Base-by-base conservation (phyloP, 2,888 invertebrate genomes). In the Drosophila meridiana region DNA sequence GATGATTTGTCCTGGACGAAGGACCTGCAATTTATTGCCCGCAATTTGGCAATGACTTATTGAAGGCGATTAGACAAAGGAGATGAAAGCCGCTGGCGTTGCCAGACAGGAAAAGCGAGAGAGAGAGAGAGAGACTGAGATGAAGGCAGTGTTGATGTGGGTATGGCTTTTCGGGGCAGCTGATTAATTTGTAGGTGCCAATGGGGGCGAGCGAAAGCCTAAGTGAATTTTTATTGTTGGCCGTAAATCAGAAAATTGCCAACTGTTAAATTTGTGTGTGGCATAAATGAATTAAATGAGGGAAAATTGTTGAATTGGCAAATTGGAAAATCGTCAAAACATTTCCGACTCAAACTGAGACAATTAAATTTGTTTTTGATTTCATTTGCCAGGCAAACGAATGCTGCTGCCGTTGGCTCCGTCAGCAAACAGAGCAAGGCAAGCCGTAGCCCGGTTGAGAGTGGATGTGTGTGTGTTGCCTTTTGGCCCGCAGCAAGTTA, bases 121-220 rank as follows among this genome's bases (percentile, higher is more conserved):
- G 47, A 0, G 48, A 14, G 30, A 48, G 30, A 6, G 8, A 14
- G 4, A 9, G 40, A 5, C 14, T 6, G 7, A 4, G 4, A 4
- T 3, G 4, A 4, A n/a, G 32, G 2, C 4, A 2, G 38, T 14
- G 26, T 69, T 77, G 80, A 80, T 56, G 55, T 59, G 60, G 80
- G 78, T 71, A 50, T 7, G n/a, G n/a, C 30, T 32, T 14, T 53
- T 5, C 3, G 64, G 59, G 52, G 60, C 64, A 45, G 56, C 66
- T 82, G 87, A 84, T 89, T 87, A 87, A 87, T 87, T 80, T 90
- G 67, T 68, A 78, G 73, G 82, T 89, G 87, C 87, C 85, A 84
- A 78, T 77, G 56, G 56, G 43, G 13, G 52, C 52, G 52, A 59
- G 48, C 55, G 60, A 28, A n/a, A 45, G 45, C 34, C 66, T 69